Evolutionary conservation across 2,113 vertebrate genomes (phyloP).

Genomic region (Ictalurus furcatus): DNA sequence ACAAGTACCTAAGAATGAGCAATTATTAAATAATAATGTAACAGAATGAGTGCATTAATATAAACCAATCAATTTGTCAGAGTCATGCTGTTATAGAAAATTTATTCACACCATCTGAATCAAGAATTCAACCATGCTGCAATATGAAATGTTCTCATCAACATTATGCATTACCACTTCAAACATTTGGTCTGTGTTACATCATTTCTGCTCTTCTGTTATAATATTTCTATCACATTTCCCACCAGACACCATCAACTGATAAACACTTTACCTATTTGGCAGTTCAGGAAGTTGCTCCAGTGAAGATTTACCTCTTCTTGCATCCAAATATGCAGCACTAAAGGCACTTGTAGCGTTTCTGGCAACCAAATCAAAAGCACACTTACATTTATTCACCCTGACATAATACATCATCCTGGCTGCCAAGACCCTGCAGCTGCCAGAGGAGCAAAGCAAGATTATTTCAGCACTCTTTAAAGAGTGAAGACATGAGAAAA

Average conservation of each 20-base stretch:
- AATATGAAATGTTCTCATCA: background rate
- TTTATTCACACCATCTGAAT: background rate
- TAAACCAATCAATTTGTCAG: background rate
- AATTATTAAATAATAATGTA: background rate
- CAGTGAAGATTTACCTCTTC: background rate
- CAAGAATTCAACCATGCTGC: background rate
- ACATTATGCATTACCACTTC: background rate
- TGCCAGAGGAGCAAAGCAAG: constrained; percentile 34
- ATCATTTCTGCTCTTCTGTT: background rate
- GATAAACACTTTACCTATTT: background rate
- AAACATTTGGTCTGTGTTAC: background rate
- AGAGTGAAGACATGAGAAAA: constrained; percentile 12
- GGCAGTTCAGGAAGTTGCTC: background rate
- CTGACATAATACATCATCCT: constrained; percentile 16
- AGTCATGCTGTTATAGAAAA: background rate
- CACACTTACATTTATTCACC: constrained; percentile 35
- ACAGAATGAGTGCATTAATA: background rate
- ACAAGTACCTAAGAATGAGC: background rate
- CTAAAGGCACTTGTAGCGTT: constrained; percentile 9
- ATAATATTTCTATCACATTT: background rate
- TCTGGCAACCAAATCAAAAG: constrained; percentile 38
- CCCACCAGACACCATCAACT: background rate
- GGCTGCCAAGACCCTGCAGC: constrained; percentile 22
- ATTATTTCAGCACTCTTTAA: constrained; percentile 8
- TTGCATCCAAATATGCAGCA: constrained; percentile 24